Evolutionary conservation across 2,888 invertebrate genomes (phyloP), one percentile per base, ranked within the genome.

Genomic region (Eilema caniola): DNA sequence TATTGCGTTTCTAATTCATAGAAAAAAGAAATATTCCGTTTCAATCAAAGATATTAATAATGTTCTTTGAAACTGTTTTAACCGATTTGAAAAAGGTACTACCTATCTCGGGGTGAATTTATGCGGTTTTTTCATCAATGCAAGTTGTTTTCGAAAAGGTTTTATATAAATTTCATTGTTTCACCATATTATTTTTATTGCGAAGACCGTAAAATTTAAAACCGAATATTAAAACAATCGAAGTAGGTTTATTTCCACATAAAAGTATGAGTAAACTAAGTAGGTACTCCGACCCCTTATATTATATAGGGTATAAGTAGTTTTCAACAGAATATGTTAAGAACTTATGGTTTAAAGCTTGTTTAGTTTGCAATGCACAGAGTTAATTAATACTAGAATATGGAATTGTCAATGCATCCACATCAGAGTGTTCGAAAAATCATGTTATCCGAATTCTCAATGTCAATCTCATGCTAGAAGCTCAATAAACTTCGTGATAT

Each of bases 1-100:
- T 67, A 62, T 66, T 66, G 60, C 56, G 47, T 62, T 62, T 62
- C 62, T 65, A 31, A 68, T 71, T 66, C 62, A 47, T 59, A 66
- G 37, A 61, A 64, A 47, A 61, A 64, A 28, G 28, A 47, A 37
- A 67, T 23, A 62, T 60, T 56, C 47, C 25, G n/a, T 53, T 59
- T 33, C 63, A 67, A 67, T 59, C 12, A 70, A 31, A 25, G 24
- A 56, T 41, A 56, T 24, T 14, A 28, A 67, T 25, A 64, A 65
- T 20, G 7, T 59, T 67, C 47, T 41, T 62, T 33, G 33, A 7
- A 62, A 62, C 37, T 24, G 20, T 62, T 24, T 37, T 23, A 31
- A 28, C 31, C n/a, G 11, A 20, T 11, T 62, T 37, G 12, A 37
- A 59, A 25, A 14, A 59, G 23, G 25, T 23, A 25, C 16, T 11